These are phyloP conservation scores for Phthorimaea operculella DNA, from an alignment of 1,140 invertebrate species.

Conservation along the genomic window DNA sequence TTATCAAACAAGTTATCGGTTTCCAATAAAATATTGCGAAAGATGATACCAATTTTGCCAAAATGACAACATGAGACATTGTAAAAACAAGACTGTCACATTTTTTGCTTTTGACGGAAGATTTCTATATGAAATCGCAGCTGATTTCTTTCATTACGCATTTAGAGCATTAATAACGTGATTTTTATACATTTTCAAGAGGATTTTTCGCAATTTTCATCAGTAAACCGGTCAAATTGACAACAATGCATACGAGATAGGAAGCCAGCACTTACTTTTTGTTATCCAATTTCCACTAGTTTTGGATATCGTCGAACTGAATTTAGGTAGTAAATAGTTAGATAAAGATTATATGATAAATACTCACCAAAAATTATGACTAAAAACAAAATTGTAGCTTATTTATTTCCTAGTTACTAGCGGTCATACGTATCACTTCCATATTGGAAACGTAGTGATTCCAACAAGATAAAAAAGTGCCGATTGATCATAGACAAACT, in stretches of 20 bases:
- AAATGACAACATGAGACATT: not conserved
- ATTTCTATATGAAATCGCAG: not conserved
- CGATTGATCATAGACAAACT: constrained; percentile 10
- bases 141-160: not conserved
- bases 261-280: not conserved
- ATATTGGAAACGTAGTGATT: constrained; percentile 54
- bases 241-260: not conserved
- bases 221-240: not conserved
- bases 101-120: not conserved
- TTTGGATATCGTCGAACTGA: too few species aligned
- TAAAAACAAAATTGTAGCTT: constrained; percentile 41
- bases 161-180: not conserved
- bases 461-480: constrained; percentile 13
- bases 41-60: not conserved
- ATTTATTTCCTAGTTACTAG: constrained; percentile 56
- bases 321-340: not conserved
- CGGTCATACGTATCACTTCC: constrained; percentile 60
- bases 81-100: not conserved
- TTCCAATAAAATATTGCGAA: not conserved
- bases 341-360: constrained; percentile 1
- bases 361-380: constrained; percentile 44
- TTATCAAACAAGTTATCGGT: not conserved
- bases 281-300: not conserved
- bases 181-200: not conserved
- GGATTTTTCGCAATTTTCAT: not conserved